phyloP scores from a whole-genome alignment of 1,140 invertebrate species.

The Centruroides vittatus region DNA sequence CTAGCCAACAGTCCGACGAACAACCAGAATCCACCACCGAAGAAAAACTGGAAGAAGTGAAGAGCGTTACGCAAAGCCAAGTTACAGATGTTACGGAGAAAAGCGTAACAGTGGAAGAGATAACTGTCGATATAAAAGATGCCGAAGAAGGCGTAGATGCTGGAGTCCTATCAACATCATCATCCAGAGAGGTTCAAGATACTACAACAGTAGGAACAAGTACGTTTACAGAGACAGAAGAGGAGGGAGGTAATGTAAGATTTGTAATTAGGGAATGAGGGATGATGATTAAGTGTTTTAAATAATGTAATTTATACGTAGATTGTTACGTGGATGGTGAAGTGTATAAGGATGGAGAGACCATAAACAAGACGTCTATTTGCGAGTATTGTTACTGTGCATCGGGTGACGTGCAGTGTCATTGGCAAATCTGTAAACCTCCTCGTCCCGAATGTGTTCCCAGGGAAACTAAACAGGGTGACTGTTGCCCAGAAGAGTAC shows the following conservation, averaged over 20 bases:
- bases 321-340: slow-evolving; percentile 1
- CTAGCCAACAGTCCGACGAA: background rate
- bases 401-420: slow-evolving; percentile 1
- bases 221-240: background rate
- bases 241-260: background rate
- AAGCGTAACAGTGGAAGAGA: background rate
- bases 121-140: too few relatives aligned
- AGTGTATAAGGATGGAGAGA: background rate
- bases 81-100: background rate
- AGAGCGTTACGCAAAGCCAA: background rate
- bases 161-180: slow-evolving; percentile 2
- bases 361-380: background rate
- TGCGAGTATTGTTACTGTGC: slow-evolving; percentile 10
- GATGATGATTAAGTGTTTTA: too few relatives aligned
- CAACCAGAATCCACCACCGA: background rate
- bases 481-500: slow-evolving; percentile 6
- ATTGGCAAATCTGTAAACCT: slow-evolving; percentile 5
- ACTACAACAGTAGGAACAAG: background rate
- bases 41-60: background rate
- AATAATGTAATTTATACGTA: background rate
- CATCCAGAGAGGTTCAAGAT: background rate
- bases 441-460: slow-evolving; percentile 1
- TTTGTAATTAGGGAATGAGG: too few relatives aligned
- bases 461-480: background rate
- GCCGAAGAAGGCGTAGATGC: background rate